Evolutionary conservation across 2,888 invertebrate species (phyloP).

Genomic region (Dicyrtomina minuta): DNA sequence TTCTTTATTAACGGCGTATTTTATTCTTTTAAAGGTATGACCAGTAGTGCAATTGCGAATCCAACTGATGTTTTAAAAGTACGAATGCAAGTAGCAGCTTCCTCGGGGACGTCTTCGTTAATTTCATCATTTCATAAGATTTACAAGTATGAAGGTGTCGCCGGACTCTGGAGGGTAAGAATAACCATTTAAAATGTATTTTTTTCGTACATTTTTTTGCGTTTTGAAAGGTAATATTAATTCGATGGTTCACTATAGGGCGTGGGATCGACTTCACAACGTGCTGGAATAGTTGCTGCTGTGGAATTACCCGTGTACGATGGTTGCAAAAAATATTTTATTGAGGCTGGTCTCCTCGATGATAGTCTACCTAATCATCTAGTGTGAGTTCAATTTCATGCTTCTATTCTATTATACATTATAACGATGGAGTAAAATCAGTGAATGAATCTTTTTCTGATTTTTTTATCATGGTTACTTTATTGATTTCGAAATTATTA

Average conservation of each 20-base stretch:
- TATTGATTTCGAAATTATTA: too few species aligned
- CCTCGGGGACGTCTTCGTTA: conserved; percentile 59
- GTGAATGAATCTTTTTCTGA: conserved; percentile 8
- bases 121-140: conserved; percentile 79
- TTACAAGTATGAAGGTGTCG: conserved; percentile 76
- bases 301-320: conserved; percentile 94
- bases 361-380: conserved; percentile 85
- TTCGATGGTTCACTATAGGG: conserved; percentile 64
- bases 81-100: conserved; percentile 76
- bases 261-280: conserved; percentile 86
- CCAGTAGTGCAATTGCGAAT: conserved; percentile 92
- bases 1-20: too few species aligned
- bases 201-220: neutral
- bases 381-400: conserved; percentile 64
- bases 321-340: conserved; percentile 68
- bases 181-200: neutral
- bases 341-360: conserved; percentile 57
- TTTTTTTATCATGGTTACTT: conserved; percentile 1
- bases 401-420: neutral
- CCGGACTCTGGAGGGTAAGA: conserved; percentile 81
- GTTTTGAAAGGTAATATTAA: neutral
- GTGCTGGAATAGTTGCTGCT: conserved; percentile 78
- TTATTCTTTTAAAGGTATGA: conserved; percentile 79
- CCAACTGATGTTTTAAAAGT: conserved; percentile 96
- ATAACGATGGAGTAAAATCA: neutral